Base-by-base conservation (phyloP, 1,140 invertebrate species). In the Brachionus asplanchnoidis region DNA sequence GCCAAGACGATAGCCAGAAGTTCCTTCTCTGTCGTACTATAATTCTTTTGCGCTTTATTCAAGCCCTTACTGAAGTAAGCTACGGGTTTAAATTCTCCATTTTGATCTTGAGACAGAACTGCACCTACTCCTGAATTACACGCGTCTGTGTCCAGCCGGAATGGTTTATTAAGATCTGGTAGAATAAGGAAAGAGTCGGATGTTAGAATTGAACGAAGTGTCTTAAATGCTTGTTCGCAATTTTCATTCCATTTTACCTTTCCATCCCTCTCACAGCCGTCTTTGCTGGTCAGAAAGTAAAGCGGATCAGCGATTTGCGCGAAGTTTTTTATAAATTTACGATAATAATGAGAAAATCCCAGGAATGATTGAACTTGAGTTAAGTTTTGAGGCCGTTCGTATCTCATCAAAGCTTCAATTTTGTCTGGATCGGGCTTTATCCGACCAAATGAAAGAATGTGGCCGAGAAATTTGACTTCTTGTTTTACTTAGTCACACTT, bases 121-220 rank as follows among this genome's bases (percentile, higher is more conserved):
- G 88, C 89, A 5, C 88, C 88, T 28, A 91, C 86, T 12, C 88
- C 88, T 84, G 87, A 85, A 14, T 88, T 87, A 50, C 87, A 88
- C n/a, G 89, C 90, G 86, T 92, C 91, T 0, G 89, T 90, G 42
- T 90, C 88, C 1, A 90, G 85, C 1, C 88, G 88, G 60, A 90
- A 89, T 0, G 85, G 85, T 85, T 87, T 83, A 4, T 50, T 73
- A 32, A 87, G 86, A 85, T 89, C 86, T 14, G 88, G 88, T 65
- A 86, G 86, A 32, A 50, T 17, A 6, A 32, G 23, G 32, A 66
- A 17, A 7, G 14, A 42, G 14, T 80, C 46, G 8, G 42, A 80
- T 3, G 65, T 68, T 5, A 32, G 14, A 3, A 53, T 53, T 32
- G 73, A 46, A 9, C 23, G 14, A 8, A 77, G 26, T 6, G 9